Percentiles rank a stretch among this genome's conserved stretches.
phyloP scores from a whole-genome alignment of 2,113 vertebrate genomes.

The Eudyptes chrysolophus region DNA sequence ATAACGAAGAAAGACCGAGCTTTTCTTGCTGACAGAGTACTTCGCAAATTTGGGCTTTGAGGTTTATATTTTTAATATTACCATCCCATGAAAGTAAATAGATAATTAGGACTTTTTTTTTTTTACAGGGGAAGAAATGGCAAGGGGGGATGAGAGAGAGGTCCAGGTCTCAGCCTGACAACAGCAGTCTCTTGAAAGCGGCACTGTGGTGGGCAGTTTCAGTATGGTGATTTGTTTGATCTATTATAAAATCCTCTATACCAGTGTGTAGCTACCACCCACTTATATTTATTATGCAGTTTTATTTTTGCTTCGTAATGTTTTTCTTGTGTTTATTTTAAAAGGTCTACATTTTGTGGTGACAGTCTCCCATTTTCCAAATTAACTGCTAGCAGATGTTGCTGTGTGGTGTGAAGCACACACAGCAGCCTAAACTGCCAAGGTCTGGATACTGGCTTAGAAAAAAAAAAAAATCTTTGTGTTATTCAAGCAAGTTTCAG shows the following conservation, averaged over 20 bases:
- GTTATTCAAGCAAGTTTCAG: conserved; percentile 51
- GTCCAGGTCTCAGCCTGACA: not conserved
- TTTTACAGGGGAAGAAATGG: not conserved
- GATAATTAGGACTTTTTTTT: not conserved
- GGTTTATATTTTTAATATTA: not conserved
- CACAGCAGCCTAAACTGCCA: conserved; percentile 47
- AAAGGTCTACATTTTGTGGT: conserved; percentile 72
- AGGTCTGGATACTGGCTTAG: conserved; percentile 51
- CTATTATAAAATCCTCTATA: not conserved
- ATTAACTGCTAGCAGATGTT: conserved; percentile 80
- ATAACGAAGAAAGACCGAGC: not conserved
- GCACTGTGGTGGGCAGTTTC: not conserved
- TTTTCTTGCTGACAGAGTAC: not conserved
- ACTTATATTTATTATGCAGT: conserved; percentile 49
- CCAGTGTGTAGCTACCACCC: conserved; percentile 11
- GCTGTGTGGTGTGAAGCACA: conserved; percentile 51
- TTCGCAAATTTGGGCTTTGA: not conserved
- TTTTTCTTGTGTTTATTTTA: conserved; percentile 74
- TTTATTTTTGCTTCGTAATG: conserved; percentile 66
- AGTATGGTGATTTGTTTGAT: conserved; percentile 2
- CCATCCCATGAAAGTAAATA: not conserved
- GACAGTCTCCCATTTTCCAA: conserved; percentile 76
- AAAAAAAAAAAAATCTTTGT: not conserved
- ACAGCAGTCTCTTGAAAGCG: not conserved
- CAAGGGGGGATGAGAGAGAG: not conserved